Base-by-base conservation (phyloP, 1,140 invertebrate species). In the Phenacoccus solenopsis region DNA sequence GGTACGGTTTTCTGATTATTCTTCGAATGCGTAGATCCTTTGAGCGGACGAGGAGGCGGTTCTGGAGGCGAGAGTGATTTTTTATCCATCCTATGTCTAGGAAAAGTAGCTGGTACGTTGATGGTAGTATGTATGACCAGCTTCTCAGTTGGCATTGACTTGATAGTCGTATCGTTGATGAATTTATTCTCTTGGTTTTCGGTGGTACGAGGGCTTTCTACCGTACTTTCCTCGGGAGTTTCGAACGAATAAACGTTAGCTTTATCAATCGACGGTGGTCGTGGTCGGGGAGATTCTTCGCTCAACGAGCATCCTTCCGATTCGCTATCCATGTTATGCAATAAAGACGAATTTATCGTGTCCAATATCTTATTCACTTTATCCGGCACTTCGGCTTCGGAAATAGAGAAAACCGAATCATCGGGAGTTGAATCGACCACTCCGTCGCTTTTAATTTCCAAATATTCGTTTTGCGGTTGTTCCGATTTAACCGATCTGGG, bases 11-110 rank as follows among this genome's bases (percentile, higher is more conserved):
- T 64, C 25, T 24, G 25, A 9, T 24, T 25, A 25, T 20, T 10
- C 20, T 24, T 25, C 59, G 59, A 24, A 49, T 64, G 59, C 4
- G 7, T 25, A 10, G 59, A 7, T 5, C 20, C 21, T 20, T 72
- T 73, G 10, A 72, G 73, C 70, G 80, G 82, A 28, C 81, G 76
- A 59, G 81, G 81, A 25, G 81, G 81, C 10, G 81, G 81, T 71
- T 80, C 78, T 1, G 81, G 81, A 3, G 81, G 81, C 10, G 77
- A 28, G 69, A 74, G 73, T 22, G 72, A 67, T 68, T 76, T 79
- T 12, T 71, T 73, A 56, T 81, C 77, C 0, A 73, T 28, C 73
- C 76, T 77, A 68, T 74, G 73, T 57, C 74, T 57, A 2, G 74
- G 74, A 71, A 73, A 75, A 12, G 74, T 75, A 32, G 74, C 73